Base-by-base conservation (phyloP, 2,113 vertebrate genomes). In the Sinocyclocheilus rhinocerous region DNA sequence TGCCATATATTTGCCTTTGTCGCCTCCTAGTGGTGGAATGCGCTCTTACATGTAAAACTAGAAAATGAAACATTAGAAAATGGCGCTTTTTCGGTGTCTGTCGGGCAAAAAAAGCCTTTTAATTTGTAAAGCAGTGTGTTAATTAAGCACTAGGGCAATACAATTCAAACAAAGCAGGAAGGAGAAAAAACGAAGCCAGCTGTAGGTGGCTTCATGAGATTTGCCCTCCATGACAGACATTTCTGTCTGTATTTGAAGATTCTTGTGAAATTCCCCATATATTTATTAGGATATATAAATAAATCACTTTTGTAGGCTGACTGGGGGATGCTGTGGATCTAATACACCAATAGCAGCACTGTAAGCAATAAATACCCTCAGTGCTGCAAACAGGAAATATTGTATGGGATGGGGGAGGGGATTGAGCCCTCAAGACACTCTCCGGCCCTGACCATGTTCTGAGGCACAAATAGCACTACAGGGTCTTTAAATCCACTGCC, bases 11-110 rank as follows among this genome's bases (percentile, higher is more conserved):
- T 59, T 81, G 24, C 12, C 5, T 81, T 83, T 89, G 82, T 77
- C 24, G 81, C 55, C 76, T 77, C 81, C 88, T 86, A 81, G 88
- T 86, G 77, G 88, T 69, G 9, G 1, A 24, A 39, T 12, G 8
- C 3, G 33, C 11, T 4, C 22, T n/a, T 50, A 16, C 73, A 12
- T 48, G 73, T 7, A 48, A 76, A 76, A 45, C 8, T 22, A 24
- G 22, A 1, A 45, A 70, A 48, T 15, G 16, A 45, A 76, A 50
- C 42, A 75, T 75, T 75, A 76, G 73, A 76, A 76, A 76, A 76
- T 76, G 73, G 73, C 72, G 72, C 42, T 15, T 75, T 33, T 76
- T 76, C 42, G 39, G 22, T 16, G 39, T 48, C 42, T 75, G 12
- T 75, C 9, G 10, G 20, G 10, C 20, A n/a, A 76, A 45, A 24